Conservation (phyloP, 2,113 vertebrate genomes). For the Tonatia bakeri region DNA sequence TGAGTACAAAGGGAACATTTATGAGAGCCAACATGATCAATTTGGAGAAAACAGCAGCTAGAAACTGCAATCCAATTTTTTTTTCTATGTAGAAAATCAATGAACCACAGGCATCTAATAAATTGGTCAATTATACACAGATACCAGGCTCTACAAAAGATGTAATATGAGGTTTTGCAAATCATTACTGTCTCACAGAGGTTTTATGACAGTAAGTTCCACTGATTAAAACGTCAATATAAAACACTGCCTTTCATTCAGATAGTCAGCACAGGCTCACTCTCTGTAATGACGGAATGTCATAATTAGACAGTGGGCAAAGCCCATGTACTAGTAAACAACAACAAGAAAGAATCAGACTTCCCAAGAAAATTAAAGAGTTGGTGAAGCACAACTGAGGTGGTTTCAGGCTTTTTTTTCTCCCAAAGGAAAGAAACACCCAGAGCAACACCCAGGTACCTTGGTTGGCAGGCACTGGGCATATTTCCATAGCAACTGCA, state of each 20-base stretch:
- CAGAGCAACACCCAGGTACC: background rate
- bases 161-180: conserved; percentile 74
- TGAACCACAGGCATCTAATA: conserved; percentile 68
- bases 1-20: conserved; percentile 43
- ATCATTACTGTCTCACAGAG: conserved; percentile 73
- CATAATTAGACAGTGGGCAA: conserved; percentile 67
- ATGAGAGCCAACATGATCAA: conserved; percentile 31
- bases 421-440: background rate
- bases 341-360: conserved; percentile 45
- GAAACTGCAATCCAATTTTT: conserved; percentile 55
- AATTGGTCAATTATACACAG: conserved; percentile 78
- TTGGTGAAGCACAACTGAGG: background rate
- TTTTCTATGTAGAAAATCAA: conserved; percentile 70
- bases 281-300: conserved; percentile 58
- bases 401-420: background rate
- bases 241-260: conserved; percentile 67
- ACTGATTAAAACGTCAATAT: conserved; percentile 79
- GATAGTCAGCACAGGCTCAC: conserved; percentile 25
- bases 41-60: conserved; percentile 65
- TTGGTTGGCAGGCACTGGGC: background rate
- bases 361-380: conserved; percentile 52
- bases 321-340: conserved; percentile 60
- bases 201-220: conserved; percentile 65
- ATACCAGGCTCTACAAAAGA: conserved; percentile 59
- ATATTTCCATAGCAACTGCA: background rate